Evolutionary conservation across 2,888 invertebrate genomes (phyloP), one percentile per base, ranked within the genome.

Genomic region (Pristionchus entomophagus): DNA sequence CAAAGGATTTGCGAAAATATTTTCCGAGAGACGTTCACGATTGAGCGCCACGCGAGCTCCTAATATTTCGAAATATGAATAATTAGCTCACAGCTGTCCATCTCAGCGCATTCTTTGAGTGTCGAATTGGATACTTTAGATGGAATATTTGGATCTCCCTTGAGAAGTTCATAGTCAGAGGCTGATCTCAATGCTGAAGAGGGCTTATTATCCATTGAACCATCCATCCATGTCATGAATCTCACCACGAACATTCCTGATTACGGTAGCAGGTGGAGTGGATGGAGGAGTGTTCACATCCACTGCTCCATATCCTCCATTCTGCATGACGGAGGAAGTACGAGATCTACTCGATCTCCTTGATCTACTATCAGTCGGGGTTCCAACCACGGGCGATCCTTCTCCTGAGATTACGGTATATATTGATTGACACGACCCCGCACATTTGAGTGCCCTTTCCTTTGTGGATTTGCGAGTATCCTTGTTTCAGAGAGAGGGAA

Each of bases 161-260:
- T 78, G 26, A 78, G 51, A 6, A 78, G 49, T 49, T 78, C 78
- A 26, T 78, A 78, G 51, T 78, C 78, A 12, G 78, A 78, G 8
- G 78, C 45, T 78, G 78, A 78, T 32, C 78, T 38, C 1, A 78
- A 32, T 22, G 78, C 78, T 78, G 32, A 73, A 2, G n/a, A 14
- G 22, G 3, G 2, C 45, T n/a, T n/a, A 77, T 78, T 5, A 29
- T 26, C 32, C 22, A 17, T 26, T 10, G 32, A 29, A 51, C 19
- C n/a, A 59, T 8, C 59, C n/a, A n/a, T n/a, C n/a, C n/a, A n/a
- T n/a, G n/a, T n/a, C 22, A 45, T n/a, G 53, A 29, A 45, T 84
- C 84, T 73, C 41, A 84, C 84, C 84, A 38, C 84, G 69, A 73
- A 73, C 26, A 26, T 69, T 84, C 26, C 53, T 45, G 51, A 73